Evolutionary conservation across 2,797 vertebrate species (phyloP).

Genomic region (Typhlichthys subterraneus): DNA sequence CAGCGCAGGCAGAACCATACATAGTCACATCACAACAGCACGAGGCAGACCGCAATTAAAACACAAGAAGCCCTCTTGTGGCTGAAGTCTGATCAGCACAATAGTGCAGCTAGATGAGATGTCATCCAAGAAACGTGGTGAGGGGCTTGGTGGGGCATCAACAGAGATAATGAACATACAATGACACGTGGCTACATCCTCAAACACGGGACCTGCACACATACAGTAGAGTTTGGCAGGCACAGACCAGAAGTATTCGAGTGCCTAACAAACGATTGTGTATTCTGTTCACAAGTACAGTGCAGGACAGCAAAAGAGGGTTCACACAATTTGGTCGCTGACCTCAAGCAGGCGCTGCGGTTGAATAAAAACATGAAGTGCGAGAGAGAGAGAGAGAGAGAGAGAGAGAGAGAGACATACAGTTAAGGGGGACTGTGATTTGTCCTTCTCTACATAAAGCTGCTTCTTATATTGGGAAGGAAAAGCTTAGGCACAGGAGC

Average conservation of each 20-base stretch:
- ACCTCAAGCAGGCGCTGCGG: conserved; percentile 25
- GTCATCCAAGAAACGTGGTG: conserved; percentile 30
- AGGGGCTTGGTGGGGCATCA: conserved; percentile 15
- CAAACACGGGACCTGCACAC: conserved; percentile 33
- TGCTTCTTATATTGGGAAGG: conserved; percentile 23
- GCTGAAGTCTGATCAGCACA: conserved; percentile 45
- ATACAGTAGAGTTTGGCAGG: conserved; percentile 15
- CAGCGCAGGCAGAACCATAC: conserved; percentile 74
- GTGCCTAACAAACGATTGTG: conserved; percentile 17
- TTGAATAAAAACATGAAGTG: neutral
- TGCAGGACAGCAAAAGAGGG: conserved; percentile 22
- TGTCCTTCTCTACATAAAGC: conserved; percentile 37
- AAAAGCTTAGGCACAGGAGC: neutral
- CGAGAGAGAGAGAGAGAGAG: conserved; percentile 11
- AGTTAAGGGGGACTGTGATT: conserved; percentile 13
- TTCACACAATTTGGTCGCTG: conserved; percentile 35
- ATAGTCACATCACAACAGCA: conserved; percentile 41
- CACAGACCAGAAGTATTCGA: conserved; percentile 22
- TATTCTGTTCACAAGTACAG: conserved; percentile 20
- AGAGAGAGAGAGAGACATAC: conserved; percentile 8
- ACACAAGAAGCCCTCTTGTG: conserved; percentile 40
- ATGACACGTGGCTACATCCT: conserved; percentile 23
- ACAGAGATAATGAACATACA: conserved; percentile 25
- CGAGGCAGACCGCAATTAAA: conserved; percentile 38
- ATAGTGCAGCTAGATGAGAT: conserved; percentile 29